Evolutionary conservation across 2,113 vertebrate species (phyloP), one percentile per base, ranked within the genome.

Genomic region (Mus spicilegus): DNA sequence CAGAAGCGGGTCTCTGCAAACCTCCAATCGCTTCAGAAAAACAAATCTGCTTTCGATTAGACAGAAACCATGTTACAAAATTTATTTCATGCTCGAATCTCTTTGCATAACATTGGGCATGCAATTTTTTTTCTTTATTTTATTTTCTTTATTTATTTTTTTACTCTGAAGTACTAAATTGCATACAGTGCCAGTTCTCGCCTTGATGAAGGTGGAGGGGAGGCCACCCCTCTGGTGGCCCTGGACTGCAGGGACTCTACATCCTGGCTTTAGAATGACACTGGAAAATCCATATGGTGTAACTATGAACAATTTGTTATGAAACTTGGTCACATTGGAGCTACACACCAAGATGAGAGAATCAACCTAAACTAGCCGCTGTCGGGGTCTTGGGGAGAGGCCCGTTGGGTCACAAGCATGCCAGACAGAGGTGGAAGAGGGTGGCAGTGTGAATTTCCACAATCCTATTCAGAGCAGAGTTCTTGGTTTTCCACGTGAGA

Each of bases 31-130:
- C 98, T 99, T 98, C 98, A 98, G 98, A 96, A 98, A 98, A 98
- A 98, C 98, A 98, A 98, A 99, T 99, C 98, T 98, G 97, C 98
- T 99, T 99, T 98, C 98, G 97, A 98, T 98, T 99, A 98, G 98
- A 99, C 98, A 99, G 98, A 99, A 99, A 98, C 98, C 98, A 97
- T 98, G 98, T 98, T 99, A 99, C 98, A 99, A 99, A 99, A 99
- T 99, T 99, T 99, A 99, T 99, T 99, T 99, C 99, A 99, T 99
- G 99, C 99, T 99, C 98, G 98, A 99, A 99, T 99, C 98, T 98
- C 99, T 99, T 99, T 99, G 99, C 99, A 99, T 99, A 99, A 99
- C 99, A 99, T 99, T 98, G 98, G 99, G 99, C 99, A 99, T 99
- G 99, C 99, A 99, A 93, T 14, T 78, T 78, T 58, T 46, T 56